Evolutionary conservation across 1,140 invertebrate genomes (phyloP).

Genomic region (Danaus plexippus): DNA sequence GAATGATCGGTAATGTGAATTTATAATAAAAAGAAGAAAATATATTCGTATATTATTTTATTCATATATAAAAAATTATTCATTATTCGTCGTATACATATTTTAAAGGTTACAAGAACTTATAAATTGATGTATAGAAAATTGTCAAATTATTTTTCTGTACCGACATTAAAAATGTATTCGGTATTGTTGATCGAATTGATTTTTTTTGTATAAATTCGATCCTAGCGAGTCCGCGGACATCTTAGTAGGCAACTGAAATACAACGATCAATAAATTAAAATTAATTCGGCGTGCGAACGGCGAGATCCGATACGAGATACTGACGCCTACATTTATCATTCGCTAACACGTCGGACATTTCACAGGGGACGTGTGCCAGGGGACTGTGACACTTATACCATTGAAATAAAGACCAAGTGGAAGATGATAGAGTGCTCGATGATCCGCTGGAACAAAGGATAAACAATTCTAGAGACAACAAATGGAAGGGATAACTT

Average conservation of each 20-base stretch:
- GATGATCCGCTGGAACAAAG: conserved; percentile 56
- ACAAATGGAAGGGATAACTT: conserved; percentile 56
- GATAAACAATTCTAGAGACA: conserved; percentile 59
- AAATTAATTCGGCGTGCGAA: conserved; percentile 71
- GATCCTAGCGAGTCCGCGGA: conserved; percentile 20
- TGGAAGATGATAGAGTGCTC: conserved; percentile 43
- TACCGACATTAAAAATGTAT: background rate
- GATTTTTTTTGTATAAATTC: conserved; percentile 10
- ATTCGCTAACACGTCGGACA: conserved; percentile 68
- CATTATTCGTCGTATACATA: no score
- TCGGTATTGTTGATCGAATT: background rate
- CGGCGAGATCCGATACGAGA: conserved; percentile 67
- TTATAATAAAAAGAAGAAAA: no score
- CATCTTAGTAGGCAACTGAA: conserved; percentile 59
- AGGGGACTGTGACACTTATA: conserved; percentile 45
- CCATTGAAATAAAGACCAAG: conserved; percentile 35
- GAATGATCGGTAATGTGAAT: no score
- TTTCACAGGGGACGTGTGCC: conserved; percentile 48
- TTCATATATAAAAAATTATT: no score
- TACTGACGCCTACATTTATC: conserved; percentile 70
- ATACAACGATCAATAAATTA: conserved; percentile 70
- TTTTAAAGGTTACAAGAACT: no score
- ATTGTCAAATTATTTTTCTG: conserved; percentile 5
- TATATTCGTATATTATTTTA: no score
- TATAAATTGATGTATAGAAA: conserved; percentile 3